phyloP scores from a whole-genome alignment of 2,113 vertebrate genomes.

The Chamaea fasciata region DNA sequence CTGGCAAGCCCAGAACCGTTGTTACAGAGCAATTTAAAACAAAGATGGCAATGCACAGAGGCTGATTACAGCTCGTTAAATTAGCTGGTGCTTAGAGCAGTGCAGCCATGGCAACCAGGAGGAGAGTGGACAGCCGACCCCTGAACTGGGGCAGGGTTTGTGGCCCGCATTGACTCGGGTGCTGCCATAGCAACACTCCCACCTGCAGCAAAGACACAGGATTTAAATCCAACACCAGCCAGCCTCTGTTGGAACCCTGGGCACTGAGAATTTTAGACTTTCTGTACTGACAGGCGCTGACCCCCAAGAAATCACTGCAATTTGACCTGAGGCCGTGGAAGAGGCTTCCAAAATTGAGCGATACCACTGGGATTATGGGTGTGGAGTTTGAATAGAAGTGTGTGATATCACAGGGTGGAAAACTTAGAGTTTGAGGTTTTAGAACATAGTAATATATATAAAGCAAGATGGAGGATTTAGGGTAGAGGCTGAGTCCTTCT shows the following conservation, averaged over 20 bases:
- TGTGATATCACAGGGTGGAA: too few relatives aligned
- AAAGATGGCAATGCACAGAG: not conserved
- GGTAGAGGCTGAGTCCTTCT: not conserved
- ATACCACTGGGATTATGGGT: too few relatives aligned
- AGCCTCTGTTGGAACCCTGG: not conserved
- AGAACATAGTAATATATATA: not conserved
- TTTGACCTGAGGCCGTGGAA: not conserved
- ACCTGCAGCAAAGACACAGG: not conserved
- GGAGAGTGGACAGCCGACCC: not conserved
- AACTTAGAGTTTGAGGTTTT: not conserved
- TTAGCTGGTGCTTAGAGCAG: not conserved
- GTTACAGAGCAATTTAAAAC: not conserved
- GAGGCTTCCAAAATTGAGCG: too few relatives aligned
- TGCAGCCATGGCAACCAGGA: constrained; percentile 12
- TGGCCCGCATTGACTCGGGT: not conserved
- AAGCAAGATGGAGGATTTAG: not conserved
- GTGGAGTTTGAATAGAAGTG: too few relatives aligned
- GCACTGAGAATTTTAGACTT: not conserved
- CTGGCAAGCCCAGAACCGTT: not conserved
- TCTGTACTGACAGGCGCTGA: not conserved
- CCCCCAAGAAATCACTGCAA: not conserved
- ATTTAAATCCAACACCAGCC: not conserved
- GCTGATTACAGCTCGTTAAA: not conserved
- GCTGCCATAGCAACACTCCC: constrained; percentile 29
- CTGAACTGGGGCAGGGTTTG: not conserved